These are phyloP conservation scores for Euthynnus affinis DNA, from an alignment of 2,797 vertebrate species.

Conservation along the genomic window DNA sequence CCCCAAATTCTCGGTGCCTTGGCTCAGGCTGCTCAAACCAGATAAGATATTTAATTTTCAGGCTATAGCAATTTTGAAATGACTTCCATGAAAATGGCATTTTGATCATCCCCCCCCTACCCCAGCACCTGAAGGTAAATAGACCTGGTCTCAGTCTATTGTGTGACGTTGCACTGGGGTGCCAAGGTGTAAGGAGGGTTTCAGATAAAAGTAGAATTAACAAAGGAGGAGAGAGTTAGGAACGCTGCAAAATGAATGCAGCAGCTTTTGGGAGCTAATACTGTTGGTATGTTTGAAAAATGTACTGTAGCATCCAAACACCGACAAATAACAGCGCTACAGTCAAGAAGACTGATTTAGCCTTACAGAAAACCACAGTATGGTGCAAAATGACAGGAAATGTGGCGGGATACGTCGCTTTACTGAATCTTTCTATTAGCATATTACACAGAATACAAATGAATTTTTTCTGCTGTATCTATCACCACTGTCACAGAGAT, in stretches of 20 bases:
- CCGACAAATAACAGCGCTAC: conserved; percentile 11
- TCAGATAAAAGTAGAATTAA: conserved; percentile 26
- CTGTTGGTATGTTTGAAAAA: conserved; percentile 18
- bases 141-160: conserved; percentile 28
- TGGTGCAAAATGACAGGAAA: background rate
- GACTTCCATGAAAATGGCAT: conserved; percentile 42
- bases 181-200: conserved; percentile 16
- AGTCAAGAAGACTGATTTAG: background rate
- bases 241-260: background rate
- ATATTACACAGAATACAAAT: conserved; percentile 35
- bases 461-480: conserved; percentile 23
- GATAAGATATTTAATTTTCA: conserved; percentile 76
- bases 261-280: background rate
- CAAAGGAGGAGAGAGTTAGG: background rate
- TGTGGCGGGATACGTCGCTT: conserved; percentile 1
- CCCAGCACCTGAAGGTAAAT: conserved; percentile 39
- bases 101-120: conserved; percentile 38
- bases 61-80: conserved; percentile 49
- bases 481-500: conserved; percentile 27
- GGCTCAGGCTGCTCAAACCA: conserved; percentile 57
- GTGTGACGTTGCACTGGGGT: conserved; percentile 3
- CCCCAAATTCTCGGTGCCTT: conserved; percentile 50
- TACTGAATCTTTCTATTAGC: conserved; percentile 31
- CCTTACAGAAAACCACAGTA: background rate
- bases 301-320: conserved; percentile 1